These are phyloP conservation scores for Drosophila kanapiae DNA, from an alignment of 1,140 invertebrate species.

Conservation along the genomic window DNA sequence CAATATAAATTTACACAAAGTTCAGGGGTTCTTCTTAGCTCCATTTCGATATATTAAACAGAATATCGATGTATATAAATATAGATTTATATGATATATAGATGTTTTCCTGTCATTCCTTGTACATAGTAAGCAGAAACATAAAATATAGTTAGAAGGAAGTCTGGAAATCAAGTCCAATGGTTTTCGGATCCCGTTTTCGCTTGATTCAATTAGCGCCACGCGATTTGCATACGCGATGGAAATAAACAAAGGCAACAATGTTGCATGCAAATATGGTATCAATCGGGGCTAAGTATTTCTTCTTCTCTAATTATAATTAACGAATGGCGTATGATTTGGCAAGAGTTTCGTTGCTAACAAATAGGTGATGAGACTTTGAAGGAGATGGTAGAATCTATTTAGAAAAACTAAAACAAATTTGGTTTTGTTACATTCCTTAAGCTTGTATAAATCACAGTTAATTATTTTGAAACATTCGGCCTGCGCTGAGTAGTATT, in stretches of 20 bases:
- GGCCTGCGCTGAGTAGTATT: background rate
- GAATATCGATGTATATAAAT: too few relatives aligned
- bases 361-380: background rate
- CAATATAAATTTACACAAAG: too few relatives aligned
- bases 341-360: background rate
- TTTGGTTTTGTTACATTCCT: too few relatives aligned
- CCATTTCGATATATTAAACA: too few relatives aligned
- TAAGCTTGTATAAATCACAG: background rate
- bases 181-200: constrained; percentile 34
- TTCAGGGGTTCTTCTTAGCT: too few relatives aligned
- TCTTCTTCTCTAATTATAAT: constrained; percentile 11
- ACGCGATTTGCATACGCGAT: constrained; percentile 38
- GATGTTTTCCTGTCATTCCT: too few relatives aligned
- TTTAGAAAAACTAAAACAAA: too few relatives aligned
- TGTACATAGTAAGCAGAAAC: background rate
- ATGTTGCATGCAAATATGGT: constrained; percentile 24
- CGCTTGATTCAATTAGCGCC: constrained; percentile 39
- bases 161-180: constrained; percentile 34
- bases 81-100: too few relatives aligned
- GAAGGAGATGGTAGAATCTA: too few relatives aligned
- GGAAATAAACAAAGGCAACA: constrained; percentile 35
- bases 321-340: constrained; percentile 2
- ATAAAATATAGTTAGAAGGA: constrained; percentile 23
- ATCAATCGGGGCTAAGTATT: constrained; percentile 9
- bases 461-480: background rate